Conservation (phyloP, 2,888 invertebrate species). For the Amorpha juglandis region DNA sequence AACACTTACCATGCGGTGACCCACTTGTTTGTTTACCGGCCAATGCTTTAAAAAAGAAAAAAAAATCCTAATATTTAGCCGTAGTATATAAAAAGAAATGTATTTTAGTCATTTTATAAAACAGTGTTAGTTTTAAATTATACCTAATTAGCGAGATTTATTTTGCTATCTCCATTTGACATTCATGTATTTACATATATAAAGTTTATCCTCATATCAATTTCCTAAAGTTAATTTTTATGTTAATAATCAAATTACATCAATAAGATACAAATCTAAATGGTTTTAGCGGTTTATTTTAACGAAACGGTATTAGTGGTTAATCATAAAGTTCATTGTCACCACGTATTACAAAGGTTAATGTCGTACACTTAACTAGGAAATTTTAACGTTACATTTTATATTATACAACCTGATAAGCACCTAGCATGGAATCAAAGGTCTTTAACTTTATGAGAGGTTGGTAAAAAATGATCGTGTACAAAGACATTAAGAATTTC, state of each 20-base stretch:
- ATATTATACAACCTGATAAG: neutral
- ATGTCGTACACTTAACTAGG: constrained; percentile 38
- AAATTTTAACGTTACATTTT: neutral
- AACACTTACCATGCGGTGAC: too few relatives aligned
- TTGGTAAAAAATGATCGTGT: neutral
- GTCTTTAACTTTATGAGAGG: neutral
- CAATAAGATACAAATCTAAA: neutral
- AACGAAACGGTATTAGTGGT: constrained; percentile 17
- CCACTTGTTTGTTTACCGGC: too few relatives aligned
- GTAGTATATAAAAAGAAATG: too few relatives aligned
- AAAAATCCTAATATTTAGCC: too few relatives aligned
- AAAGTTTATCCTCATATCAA: too few relatives aligned
- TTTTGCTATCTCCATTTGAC: too few relatives aligned
- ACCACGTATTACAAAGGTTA: constrained; percentile 43
- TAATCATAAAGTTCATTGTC: constrained; percentile 20
- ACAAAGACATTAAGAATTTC: neutral
- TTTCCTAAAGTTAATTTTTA: neutral
- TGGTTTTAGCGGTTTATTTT: constrained; percentile 3
- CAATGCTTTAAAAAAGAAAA: too few relatives aligned
- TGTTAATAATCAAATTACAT: neutral
- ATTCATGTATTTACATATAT: too few relatives aligned
- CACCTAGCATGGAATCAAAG: neutral
- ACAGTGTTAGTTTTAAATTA: too few relatives aligned
- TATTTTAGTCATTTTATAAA: too few relatives aligned
- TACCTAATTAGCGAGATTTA: too few relatives aligned